Evolutionary conservation across 2,888 invertebrate species (phyloP), one percentile per base, ranked within the genome.

Genomic region (Crioceris asparagi): DNA sequence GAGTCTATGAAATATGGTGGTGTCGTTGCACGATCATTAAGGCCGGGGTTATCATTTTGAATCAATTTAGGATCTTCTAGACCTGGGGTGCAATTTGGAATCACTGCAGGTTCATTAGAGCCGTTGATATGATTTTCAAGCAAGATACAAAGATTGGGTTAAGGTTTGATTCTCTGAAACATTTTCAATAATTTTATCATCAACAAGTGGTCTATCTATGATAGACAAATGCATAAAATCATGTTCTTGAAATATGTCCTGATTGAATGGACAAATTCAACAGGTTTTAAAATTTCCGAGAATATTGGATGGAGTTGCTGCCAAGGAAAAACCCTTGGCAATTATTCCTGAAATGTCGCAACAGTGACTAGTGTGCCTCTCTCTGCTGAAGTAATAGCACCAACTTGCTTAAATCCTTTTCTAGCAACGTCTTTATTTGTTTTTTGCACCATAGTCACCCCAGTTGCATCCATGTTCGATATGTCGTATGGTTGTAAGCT

Each of bases 301-400:
- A 31, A 31, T 31, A 31, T 31, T 31, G 31, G 31, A 31, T 17
- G 31, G 31, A 17, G 31, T 31, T 31, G 31, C 31, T 16, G 31
- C 18, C 17, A 31, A 16, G 10, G n/a, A 6, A 6, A 31, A 17
- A 17, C 6, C 18, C 10, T 31, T 14, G 8, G 11, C 31, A 3
- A 11, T 31, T 17, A 31, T 31, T 14, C 17, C n/a, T n/a, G n/a
- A n/a, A n/a, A n/a, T n/a, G n/a, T n/a, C n/a, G 10, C 21, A 7
- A 21, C 21, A 6, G 21, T 21, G 10, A 21, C 6, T 21, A 21
- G 21, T 21, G 21, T 7, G 10, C 21, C 10, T 21, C 21, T 21
- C 21, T 21, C 21, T 6, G 21, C 21, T 21, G 21, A 21, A 10
- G 21, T 21, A 21, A 21, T 21, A 21, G 21, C 21, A 21, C 21